These are phyloP conservation scores for Leistus spinibarbis DNA, from an alignment of 2,888 invertebrate species.

Conservation along the genomic window DNA sequence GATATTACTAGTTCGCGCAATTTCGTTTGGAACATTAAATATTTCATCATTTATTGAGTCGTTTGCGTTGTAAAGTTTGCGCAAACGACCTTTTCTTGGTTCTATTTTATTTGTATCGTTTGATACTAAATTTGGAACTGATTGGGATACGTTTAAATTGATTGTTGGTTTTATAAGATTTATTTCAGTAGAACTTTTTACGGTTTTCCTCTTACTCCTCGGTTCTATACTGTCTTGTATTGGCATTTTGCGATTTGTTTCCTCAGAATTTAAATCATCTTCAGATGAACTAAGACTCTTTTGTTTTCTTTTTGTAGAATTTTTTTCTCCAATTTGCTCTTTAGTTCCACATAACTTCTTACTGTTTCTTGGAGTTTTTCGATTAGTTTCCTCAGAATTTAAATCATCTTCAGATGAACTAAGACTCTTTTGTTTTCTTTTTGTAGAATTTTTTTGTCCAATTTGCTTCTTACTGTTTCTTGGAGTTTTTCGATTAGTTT, in stretches of 20 bases:
- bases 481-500: background rate
- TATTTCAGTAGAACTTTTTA: background rate
- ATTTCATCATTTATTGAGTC: background rate
- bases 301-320: no score
- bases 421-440: no score
- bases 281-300: no score
- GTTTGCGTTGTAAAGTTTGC: slow-evolving; percentile 21
- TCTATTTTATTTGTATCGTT: background rate
- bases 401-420: no score
- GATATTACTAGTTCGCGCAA: background rate
- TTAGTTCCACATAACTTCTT: background rate
- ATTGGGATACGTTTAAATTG: background rate
- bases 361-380: no score
- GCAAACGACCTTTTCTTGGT: slow-evolving; percentile 1
- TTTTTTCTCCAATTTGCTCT: no score
- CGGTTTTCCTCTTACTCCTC: background rate
- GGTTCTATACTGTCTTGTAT: background rate
- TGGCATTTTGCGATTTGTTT: no score
- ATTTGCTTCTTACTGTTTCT: no score
- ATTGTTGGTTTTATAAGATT: background rate
- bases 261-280: no score
- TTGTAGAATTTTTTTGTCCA: no score
- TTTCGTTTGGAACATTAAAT: slow-evolving; percentile 2
- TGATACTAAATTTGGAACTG: background rate
- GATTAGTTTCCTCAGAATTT: no score